A percentile compares a stretch with the other conserved stretches of the same genome.
These are phyloP conservation scores for Goniozus legneri DNA, from an alignment of 1,140 invertebrate species.

Conservation along the genomic window DNA sequence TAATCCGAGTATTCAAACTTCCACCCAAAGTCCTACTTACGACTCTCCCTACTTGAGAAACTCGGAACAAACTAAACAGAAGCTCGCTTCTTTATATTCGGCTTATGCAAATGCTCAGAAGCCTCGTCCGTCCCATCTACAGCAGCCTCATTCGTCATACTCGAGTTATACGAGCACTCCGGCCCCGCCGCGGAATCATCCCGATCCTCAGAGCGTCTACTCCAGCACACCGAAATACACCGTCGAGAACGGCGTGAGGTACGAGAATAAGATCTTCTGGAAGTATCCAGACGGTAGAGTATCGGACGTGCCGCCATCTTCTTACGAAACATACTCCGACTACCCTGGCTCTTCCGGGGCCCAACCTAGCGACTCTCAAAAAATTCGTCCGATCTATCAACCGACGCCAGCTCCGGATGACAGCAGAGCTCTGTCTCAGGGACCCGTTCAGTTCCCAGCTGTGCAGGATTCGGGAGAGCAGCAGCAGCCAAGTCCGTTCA, in stretches of 20 bases:
- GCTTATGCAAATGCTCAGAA: background rate
- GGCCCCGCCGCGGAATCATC: background rate
- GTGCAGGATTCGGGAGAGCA: background rate
- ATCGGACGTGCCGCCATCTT: slow-evolving; percentile 37
- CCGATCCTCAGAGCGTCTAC: background rate
- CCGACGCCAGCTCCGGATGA: slow-evolving; percentile 1
- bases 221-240: slow-evolving; percentile 36
- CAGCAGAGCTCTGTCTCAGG: slow-evolving; percentile 35
- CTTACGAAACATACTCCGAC: slow-evolving; percentile 32
- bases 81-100: background rate
- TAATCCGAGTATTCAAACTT: too few species aligned
- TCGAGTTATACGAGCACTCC: background rate
- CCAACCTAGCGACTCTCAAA: slow-evolving; percentile 2
- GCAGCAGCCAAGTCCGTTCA: slow-evolving; percentile 9
- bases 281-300: slow-evolving; percentile 49
- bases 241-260: slow-evolving; percentile 42
- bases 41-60: background rate
- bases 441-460: slow-evolving; percentile 42
- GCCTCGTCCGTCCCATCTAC: background rate
- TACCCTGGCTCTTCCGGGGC: background rate
- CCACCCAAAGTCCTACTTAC: too few species aligned
- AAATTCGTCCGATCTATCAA: slow-evolving; percentile 11
- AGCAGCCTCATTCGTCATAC: background rate
- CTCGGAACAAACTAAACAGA: background rate
- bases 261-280: slow-evolving; percentile 51